Conservation (phyloP, 2,797 vertebrate genomes). For the Hemitrygon akajei region DNA sequence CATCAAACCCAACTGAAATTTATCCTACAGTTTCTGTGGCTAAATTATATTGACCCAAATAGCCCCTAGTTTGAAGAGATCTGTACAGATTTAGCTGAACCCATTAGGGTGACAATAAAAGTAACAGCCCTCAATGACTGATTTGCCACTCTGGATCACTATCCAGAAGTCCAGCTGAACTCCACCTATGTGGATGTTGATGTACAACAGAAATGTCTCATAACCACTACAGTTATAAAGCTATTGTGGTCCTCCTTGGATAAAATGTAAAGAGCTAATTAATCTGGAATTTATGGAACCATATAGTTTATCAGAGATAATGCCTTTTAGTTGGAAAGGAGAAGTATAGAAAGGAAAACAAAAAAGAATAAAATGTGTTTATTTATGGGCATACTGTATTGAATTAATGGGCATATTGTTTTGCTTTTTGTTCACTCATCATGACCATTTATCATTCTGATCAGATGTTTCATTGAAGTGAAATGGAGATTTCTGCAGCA, state of each 20-base stretch:
- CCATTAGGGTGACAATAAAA: background rate
- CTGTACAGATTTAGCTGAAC: background rate
- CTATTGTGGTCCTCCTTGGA: background rate
- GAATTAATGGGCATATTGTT: background rate
- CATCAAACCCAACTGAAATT: background rate
- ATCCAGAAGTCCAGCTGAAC: background rate
- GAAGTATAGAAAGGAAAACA: background rate
- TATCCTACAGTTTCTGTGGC: background rate
- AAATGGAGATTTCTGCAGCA: constrained; percentile 8
- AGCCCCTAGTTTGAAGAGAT: background rate
- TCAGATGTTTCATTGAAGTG: background rate
- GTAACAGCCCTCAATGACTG: background rate
- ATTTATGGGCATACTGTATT: too few relatives aligned
- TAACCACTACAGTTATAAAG: background rate
- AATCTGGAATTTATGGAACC: background rate
- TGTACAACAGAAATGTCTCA: too few relatives aligned
- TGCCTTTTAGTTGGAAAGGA: background rate
- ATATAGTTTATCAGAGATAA: background rate
- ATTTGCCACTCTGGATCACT: background rate
- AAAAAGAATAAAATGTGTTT: background rate
- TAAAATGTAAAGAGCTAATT: background rate
- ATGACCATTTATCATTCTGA: background rate
- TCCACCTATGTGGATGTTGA: background rate
- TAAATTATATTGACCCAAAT: too few relatives aligned
- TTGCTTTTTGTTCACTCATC: background rate